Conservation (phyloP, 2,888 invertebrate genomes). For the Spodoptera littoralis region DNA sequence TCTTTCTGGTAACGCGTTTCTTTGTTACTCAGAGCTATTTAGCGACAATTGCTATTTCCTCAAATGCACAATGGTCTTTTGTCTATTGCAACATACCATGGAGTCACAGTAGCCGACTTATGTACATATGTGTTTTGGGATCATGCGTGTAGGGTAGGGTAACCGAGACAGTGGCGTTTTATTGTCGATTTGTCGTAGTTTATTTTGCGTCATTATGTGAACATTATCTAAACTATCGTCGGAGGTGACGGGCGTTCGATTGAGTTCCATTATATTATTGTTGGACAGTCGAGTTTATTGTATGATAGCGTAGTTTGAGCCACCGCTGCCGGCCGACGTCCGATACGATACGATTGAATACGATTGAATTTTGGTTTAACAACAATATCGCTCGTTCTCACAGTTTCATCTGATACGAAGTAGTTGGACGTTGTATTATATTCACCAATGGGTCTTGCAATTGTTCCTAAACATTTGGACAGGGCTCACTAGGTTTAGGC, state of each 20-base stretch:
- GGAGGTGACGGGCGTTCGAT: slow-evolving; percentile 50
- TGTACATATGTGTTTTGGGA: slow-evolving; percentile 56
- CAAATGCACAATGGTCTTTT: slow-evolving; percentile 79
- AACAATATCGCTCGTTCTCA: slow-evolving; percentile 33
- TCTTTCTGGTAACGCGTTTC: slow-evolving; percentile 74
- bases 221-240: slow-evolving; percentile 62
- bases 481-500: no score
- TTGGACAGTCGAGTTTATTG: slow-evolving; percentile 60
- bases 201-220: slow-evolving; percentile 57
- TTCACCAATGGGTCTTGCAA: background rate
- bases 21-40: slow-evolving; percentile 75
- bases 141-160: slow-evolving; percentile 58
- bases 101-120: slow-evolving; percentile 47
- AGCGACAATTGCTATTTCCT: slow-evolving; percentile 74
- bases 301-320: slow-evolving; percentile 64
- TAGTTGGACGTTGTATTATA: background rate
- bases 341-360: no score
- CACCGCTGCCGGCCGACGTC: slow-evolving; percentile 52
- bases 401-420: slow-evolving; percentile 8
- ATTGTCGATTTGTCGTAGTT: slow-evolving; percentile 53
- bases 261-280: slow-evolving; percentile 61
- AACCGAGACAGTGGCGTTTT: slow-evolving; percentile 56
- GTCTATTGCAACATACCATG: slow-evolving; percentile 68
- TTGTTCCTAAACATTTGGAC: background rate
- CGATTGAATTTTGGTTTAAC: slow-evolving; percentile 70